phyloP scores from a whole-genome alignment of 2,113 vertebrate genomes.

The Chrysemys picta region DNA sequence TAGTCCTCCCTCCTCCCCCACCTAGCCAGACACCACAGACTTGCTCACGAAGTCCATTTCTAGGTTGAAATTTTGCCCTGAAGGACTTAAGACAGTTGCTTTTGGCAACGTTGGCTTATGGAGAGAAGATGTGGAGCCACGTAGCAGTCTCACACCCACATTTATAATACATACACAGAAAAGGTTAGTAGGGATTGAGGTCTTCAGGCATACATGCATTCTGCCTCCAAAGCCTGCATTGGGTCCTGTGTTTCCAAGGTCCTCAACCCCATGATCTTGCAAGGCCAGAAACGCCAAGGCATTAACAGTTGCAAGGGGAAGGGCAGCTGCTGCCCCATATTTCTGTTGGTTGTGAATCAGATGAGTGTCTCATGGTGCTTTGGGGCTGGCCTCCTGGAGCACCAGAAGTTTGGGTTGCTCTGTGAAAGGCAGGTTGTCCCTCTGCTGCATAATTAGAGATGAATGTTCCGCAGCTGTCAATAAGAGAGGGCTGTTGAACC shows the following conservation, averaged over 20 bases:
- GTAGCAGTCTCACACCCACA: not conserved
- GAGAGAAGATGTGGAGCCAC: not conserved
- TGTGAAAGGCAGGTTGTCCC: not conserved
- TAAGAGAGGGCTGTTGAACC: not conserved
- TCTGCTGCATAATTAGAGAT: not conserved
- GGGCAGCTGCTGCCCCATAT: not conserved
- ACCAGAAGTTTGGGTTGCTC: not conserved
- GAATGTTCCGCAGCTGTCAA: not conserved
- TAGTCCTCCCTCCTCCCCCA: not conserved
- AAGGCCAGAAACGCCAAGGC: not conserved
- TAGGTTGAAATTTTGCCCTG: not conserved
- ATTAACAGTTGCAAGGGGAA: not conserved
- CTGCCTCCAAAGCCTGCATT: not conserved
- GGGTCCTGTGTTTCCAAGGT: not conserved
- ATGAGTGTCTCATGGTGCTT: not conserved
- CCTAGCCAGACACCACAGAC: not conserved
- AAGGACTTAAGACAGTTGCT: not conserved
- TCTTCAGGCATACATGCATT: no score
- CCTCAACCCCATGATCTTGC: not conserved
- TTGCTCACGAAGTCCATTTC: not conserved
- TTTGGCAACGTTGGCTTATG: not conserved
- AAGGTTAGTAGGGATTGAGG: no score
- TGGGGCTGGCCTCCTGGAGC: not conserved
- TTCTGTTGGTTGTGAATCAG: not conserved
- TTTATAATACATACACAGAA: no score